Conservation (phyloP, 2,888 invertebrate species). For the Cryptophagus acutangulus region DNA sequence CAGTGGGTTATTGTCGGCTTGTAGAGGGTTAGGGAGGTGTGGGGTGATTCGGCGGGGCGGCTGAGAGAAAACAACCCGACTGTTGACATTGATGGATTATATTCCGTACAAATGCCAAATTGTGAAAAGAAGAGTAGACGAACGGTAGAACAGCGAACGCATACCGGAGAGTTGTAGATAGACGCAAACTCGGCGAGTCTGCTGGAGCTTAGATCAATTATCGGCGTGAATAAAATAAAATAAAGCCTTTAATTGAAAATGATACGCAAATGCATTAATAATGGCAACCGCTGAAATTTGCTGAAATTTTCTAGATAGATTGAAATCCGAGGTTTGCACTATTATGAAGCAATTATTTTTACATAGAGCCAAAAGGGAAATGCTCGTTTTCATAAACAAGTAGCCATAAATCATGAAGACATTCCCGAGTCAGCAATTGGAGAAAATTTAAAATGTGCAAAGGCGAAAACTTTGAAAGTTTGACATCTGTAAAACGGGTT, state of each 20-base stretch:
- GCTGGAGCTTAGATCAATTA: conserved; percentile 47
- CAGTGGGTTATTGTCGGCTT: conserved; percentile 48
- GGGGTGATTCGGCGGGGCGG: conserved; percentile 34
- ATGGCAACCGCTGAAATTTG: neutral
- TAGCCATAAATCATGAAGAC: conserved; percentile 29
- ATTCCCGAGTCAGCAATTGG: conserved; percentile 29
- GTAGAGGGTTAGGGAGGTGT: conserved; percentile 33
- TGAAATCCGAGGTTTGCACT: neutral
- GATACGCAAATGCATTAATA: neutral
- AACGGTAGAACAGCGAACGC: conserved; percentile 38
- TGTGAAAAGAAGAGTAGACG: conserved; percentile 51
- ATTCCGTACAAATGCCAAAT: conserved; percentile 53
- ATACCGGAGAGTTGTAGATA: conserved; percentile 44
- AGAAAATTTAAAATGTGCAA: conserved; percentile 32
- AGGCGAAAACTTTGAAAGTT: conserved; percentile 29
- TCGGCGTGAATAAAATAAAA: conserved; percentile 32
- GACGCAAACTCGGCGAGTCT: no score
- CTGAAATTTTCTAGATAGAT: neutral
- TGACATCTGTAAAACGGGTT: conserved; percentile 34
- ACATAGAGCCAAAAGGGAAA: no score
- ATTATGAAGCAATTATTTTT: no score
- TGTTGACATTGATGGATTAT: conserved; percentile 52
- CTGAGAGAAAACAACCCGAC: conserved; percentile 51
- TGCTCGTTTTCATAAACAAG: conserved; percentile 25
- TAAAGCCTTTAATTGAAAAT: neutral